phyloP scores from a whole-genome alignment of 2,888 invertebrate genomes.

The Oasisia sp. region DNA sequence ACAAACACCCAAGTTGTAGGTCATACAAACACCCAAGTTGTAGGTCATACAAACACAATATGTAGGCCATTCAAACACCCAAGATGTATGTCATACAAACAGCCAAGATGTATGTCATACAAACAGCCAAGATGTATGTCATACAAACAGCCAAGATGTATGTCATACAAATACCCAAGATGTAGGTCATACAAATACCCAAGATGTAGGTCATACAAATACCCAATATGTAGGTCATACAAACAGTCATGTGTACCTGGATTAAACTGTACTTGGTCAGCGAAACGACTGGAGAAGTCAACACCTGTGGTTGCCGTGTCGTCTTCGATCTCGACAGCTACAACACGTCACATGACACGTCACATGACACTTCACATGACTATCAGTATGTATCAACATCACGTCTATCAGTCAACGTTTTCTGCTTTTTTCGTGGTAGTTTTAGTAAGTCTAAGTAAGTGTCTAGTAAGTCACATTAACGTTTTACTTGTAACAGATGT shows the following conservation, averaged over 20 bases:
- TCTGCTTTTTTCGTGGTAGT: background rate
- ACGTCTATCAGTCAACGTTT: background rate
- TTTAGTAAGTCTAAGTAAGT: background rate
- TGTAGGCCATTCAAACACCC: too few relatives aligned
- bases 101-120: background rate
- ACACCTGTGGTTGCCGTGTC: slow-evolving; percentile 58
- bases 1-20: too few relatives aligned
- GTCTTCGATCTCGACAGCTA: slow-evolving; percentile 58
- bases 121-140: background rate
- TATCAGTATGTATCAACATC: background rate
- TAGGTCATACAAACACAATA: too few relatives aligned
- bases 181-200: background rate
- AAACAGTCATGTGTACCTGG: slow-evolving; percentile 50
- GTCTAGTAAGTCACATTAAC: background rate
- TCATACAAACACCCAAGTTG: too few relatives aligned
- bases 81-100: background rate
- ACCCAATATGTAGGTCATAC: background rate
- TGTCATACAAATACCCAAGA: background rate
- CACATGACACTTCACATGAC: too few relatives aligned
- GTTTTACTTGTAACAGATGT: background rate
- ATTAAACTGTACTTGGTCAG: slow-evolving; percentile 64
- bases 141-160: slow-evolving; percentile 1
- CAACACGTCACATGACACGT: slow-evolving; percentile 48
- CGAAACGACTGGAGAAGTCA: slow-evolving; percentile 57
- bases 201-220: background rate